These are phyloP conservation scores for Phalacrocorax pelagicus DNA, from an alignment of 2,113 vertebrate genomes.

Conservation along the genomic window DNA sequence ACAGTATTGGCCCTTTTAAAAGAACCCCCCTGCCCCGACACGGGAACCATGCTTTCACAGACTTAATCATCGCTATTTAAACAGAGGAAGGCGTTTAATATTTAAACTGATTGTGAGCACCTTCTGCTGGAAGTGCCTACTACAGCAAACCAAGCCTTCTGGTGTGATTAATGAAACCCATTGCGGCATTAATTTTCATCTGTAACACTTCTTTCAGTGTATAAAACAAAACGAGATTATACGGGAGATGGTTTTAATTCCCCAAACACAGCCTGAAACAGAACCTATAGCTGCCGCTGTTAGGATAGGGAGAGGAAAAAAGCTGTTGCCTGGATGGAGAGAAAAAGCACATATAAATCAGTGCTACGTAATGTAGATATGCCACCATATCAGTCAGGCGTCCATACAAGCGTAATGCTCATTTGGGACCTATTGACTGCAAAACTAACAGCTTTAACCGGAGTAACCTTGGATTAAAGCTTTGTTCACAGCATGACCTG, in stretches of 20 bases:
- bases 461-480: neutral
- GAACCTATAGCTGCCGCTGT: neutral
- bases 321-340: neutral
- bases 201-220: conserved; percentile 27
- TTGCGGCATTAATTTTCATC: conserved; percentile 22
- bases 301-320: neutral
- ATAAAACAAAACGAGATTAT: conserved; percentile 54
- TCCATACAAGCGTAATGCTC: neutral
- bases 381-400: neutral
- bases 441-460: neutral
- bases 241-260: conserved; percentile 40
- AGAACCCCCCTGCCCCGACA: fast-evolving
- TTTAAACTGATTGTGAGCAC: conserved; percentile 40
- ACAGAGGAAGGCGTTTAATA: conserved; percentile 16
- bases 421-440: neutral
- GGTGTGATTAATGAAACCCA: conserved; percentile 55
- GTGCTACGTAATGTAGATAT: neutral
- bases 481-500: neutral
- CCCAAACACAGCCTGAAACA: conserved; percentile 17
- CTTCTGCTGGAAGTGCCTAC: conserved; percentile 52
- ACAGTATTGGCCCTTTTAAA: neutral
- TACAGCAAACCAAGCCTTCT: conserved; percentile 37
- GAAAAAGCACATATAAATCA: neutral
- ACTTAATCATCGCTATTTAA: neutral
- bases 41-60: neutral